These are phyloP conservation scores for Platypus cylindrus DNA, from an alignment of 2,888 invertebrate genomes.

Conservation along the genomic window DNA sequence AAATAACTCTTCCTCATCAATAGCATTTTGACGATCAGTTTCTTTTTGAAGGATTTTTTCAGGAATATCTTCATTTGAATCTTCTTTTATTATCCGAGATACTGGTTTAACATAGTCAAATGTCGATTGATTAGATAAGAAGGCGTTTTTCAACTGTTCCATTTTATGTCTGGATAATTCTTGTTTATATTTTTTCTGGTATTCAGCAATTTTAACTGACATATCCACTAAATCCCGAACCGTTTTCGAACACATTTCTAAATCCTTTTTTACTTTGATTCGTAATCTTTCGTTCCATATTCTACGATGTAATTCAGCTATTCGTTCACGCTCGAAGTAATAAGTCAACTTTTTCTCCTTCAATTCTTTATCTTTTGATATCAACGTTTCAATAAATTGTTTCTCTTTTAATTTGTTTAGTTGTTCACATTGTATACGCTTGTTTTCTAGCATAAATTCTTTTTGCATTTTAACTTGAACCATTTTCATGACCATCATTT, in stretches of 20 bases:
- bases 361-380: conserved; percentile 17
- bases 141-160: conserved; percentile 45
- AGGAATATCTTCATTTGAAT: conserved; percentile 22
- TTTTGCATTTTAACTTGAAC: conserved; percentile 48
- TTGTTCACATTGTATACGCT: conserved; percentile 39
- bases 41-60: conserved; percentile 40
- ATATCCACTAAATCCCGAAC: conserved; percentile 44
- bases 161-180: conserved; percentile 38
- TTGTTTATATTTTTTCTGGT: conserved; percentile 30
- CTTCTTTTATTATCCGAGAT: conserved; percentile 29
- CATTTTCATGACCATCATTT: conserved; percentile 50
- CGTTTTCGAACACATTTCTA: conserved; percentile 41
- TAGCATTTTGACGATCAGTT: conserved; percentile 39
- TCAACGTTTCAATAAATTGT: conserved; percentile 31
- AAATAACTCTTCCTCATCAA: conserved; percentile 43
- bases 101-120: conserved; percentile 38
- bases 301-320: conserved; percentile 37
- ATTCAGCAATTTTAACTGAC: conserved; percentile 41
- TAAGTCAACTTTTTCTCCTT: conserved; percentile 24
- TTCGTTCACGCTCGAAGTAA: conserved; percentile 37
- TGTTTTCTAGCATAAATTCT: conserved; percentile 41
- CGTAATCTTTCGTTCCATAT: conserved; percentile 43
- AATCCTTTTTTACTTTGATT: conserved; percentile 37
- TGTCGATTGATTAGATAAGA: conserved; percentile 42
- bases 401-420: conserved; percentile 39